These are phyloP conservation scores for Popillia japonica DNA, from an alignment of 1,140 invertebrate species.

Conservation along the genomic window DNA sequence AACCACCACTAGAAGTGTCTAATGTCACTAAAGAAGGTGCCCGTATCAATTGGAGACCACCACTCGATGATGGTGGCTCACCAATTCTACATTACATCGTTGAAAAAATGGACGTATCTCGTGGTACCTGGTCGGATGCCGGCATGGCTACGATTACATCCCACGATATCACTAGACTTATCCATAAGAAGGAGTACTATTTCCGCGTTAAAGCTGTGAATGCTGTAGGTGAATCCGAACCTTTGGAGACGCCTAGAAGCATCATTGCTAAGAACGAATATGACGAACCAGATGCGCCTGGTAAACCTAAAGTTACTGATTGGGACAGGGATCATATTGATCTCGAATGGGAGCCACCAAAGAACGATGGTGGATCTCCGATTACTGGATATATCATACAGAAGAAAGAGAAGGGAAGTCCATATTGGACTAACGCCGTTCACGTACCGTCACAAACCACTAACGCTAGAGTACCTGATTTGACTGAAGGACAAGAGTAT, in stretches of 20 bases:
- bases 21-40: conserved; percentile 92
- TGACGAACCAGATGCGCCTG: conserved; percentile 91
- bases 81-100: conserved; percentile 96
- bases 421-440: conserved; percentile 88
- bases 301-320: conserved; percentile 86
- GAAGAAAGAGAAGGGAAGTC: conserved; percentile 93
- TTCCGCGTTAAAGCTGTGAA: conserved; percentile 95
- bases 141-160: conserved; percentile 85
- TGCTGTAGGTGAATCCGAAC: conserved; percentile 93
- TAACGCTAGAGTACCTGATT: conserved; percentile 81
- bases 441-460: conserved; percentile 84
- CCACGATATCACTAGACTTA: conserved; percentile 84
- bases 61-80: conserved; percentile 89
- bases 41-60: conserved; percentile 81
- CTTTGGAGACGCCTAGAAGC: conserved; percentile 82
- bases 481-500: conserved; percentile 94
- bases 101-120: conserved; percentile 95
- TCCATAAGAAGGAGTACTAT: conserved; percentile 93
- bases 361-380: conserved; percentile 89
- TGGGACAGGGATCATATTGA: conserved; percentile 95
- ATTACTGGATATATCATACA: conserved; percentile 94
- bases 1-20: conserved; percentile 83
- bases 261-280: conserved; percentile 95
- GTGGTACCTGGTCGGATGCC: conserved; percentile 95
- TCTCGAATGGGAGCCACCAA: conserved; percentile 86